Percentiles rank a stretch among this genome's conserved stretches.
phyloP scores from a whole-genome alignment of 1,140 invertebrate genomes.

The Eumaeus atala region DNA sequence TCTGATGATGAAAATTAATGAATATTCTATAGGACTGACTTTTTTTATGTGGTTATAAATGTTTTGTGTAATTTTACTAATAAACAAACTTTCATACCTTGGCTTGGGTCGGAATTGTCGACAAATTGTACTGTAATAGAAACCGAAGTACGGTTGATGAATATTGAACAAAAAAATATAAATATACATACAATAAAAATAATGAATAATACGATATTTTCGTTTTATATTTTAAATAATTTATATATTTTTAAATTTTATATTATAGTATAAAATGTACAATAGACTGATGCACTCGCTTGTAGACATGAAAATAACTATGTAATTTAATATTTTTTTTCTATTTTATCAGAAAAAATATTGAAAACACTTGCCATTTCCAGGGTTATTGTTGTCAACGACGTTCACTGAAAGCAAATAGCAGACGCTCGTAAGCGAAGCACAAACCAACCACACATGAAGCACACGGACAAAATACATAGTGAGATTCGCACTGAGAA shows the following conservation, averaged over 20 bases:
- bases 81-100: not conserved
- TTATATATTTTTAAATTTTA: too few relatives aligned
- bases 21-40: too few relatives aligned
- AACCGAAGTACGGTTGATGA: not conserved
- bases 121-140: conserved; percentile 23
- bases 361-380: conserved; percentile 12
- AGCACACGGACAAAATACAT: not conserved
- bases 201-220: too few relatives aligned
- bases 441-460: not conserved
- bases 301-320: too few relatives aligned
- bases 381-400: conserved; percentile 24
- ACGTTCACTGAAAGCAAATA: conserved; percentile 22
- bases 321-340: too few relatives aligned
- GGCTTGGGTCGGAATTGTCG: conserved; percentile 12
- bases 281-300: too few relatives aligned
- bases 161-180: too few relatives aligned
- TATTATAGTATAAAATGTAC: too few relatives aligned
- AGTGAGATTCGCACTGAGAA: too few relatives aligned
- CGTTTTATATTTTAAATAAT: too few relatives aligned
- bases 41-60: not conserved
- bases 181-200: too few relatives aligned
- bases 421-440: not conserved
- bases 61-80: not conserved
- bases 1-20: too few relatives aligned
- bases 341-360: not conserved